A percentile compares a stretch with the other conserved stretches of the same genome.
Conservation (phyloP, 2,113 vertebrate species). For the Oryzias melastigma region DNA sequence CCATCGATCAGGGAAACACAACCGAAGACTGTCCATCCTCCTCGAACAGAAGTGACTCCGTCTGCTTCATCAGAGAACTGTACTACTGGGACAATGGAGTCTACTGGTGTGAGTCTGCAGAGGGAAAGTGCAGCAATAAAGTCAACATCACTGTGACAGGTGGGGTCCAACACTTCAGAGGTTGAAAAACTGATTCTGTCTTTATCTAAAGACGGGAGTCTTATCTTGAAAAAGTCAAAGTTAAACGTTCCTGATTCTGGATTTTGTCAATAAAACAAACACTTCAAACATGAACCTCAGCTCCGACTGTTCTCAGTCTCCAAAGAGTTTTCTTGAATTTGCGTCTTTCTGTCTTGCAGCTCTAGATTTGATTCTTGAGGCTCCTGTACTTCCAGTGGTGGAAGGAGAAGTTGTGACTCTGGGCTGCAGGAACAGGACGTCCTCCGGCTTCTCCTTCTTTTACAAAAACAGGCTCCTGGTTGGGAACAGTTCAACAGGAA, state of each 20-base stretch:
- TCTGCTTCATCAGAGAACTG: not conserved
- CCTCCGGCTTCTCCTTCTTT: not conserved
- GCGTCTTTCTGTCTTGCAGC: not conserved
- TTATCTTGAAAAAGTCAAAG: too few species aligned
- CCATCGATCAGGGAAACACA: fast-evolving
- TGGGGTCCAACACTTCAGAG: not conserved
- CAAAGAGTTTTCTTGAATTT: too few species aligned
- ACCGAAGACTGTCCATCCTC: not conserved
- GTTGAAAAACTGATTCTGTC: too few species aligned
- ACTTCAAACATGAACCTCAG: too few species aligned
- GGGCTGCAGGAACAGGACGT: not conserved
- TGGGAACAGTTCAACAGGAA: not conserved
- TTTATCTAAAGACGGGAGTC: too few species aligned
- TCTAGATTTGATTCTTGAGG: slow-evolving; percentile 24
- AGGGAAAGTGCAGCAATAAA: not conserved
- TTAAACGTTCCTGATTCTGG: too few species aligned
- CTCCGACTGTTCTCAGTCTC: too few species aligned
- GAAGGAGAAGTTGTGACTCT: slow-evolving; percentile 21
- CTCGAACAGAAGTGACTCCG: too few species aligned
- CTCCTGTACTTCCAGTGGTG: not conserved
- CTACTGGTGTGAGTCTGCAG: slow-evolving; percentile 28
- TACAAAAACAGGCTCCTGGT: not conserved
- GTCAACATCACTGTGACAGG: not conserved
- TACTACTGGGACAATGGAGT: not conserved
- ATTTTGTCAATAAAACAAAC: too few species aligned